Percentiles rank a stretch among this genome's conserved stretches.
Evolutionary conservation across 2,113 vertebrate genomes (phyloP).

Genomic region (Leiothrix lutea): DNA sequence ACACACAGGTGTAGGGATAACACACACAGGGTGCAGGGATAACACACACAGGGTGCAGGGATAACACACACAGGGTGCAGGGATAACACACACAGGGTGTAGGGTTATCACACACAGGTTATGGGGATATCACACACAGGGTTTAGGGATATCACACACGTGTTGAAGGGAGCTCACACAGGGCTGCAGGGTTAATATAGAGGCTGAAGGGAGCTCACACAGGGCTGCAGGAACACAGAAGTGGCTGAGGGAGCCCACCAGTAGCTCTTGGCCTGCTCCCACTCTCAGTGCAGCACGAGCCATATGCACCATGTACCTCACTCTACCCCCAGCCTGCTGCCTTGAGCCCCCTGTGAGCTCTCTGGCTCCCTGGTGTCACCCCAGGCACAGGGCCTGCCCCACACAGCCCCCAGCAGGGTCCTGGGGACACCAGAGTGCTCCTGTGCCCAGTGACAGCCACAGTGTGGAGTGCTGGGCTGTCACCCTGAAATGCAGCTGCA

Average conservation of each 20-base stretch:
- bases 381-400: background rate
- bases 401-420: background rate
- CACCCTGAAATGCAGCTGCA: background rate
- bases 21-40: too few species aligned
- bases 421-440: background rate
- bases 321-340: background rate
- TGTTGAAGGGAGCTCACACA: background rate
- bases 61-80: too few species aligned
- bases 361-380: background rate
- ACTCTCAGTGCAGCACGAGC: fast-evolving
- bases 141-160: too few species aligned
- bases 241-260: background rate
- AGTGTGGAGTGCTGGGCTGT: background rate
- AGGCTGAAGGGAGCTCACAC: background rate
- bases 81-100: too few species aligned
- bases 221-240: background rate
- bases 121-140: background rate
- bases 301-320: fast-evolving
- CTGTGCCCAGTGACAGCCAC: background rate
- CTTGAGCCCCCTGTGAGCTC: background rate
- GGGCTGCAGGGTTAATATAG: background rate
- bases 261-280: background rate
- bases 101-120: too few species aligned
- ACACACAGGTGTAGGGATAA: too few species aligned
- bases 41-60: too few species aligned